phyloP scores from a whole-genome alignment of 2,888 invertebrate species.

The Dioctria rufipes region DNA sequence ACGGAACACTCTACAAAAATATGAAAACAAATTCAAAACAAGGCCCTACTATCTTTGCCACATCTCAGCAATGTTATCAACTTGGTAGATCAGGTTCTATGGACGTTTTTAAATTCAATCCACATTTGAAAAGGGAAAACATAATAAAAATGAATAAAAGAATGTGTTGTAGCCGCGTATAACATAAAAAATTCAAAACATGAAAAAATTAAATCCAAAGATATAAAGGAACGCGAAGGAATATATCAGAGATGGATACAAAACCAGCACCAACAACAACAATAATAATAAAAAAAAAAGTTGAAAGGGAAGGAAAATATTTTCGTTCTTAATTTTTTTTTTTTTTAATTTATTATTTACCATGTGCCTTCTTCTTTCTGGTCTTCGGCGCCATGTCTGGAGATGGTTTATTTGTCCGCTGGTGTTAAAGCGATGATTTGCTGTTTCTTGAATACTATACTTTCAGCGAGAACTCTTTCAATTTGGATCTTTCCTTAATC shows the following conservation, averaged over 20 bases:
- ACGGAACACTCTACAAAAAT: neutral
- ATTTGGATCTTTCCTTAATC: conserved; percentile 2
- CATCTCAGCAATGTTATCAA: neutral
- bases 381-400: conserved; percentile 72
- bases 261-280: neutral
- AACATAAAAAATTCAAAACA: conserved; percentile 42
- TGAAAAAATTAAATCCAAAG: conserved; percentile 20
- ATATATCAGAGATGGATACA: conserved; percentile 41
- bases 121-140: conserved; percentile 48
- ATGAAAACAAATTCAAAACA: conserved; percentile 39
- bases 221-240: conserved; percentile 15
- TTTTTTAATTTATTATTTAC: conserved; percentile 69
- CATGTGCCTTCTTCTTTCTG: conserved; percentile 72
- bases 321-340: conserved; percentile 47
- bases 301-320: conserved; percentile 45
- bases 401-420: conserved; percentile 58
- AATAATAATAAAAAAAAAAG: conserved; percentile 18
- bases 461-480: neutral
- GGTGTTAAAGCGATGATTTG: conserved; percentile 45
- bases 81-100: too few relatives aligned
- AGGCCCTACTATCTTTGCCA: conserved; percentile 21
- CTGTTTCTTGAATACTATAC: conserved; percentile 18
- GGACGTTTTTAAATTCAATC: conserved; percentile 45
- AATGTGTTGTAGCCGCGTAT: conserved; percentile 34
- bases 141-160: conserved; percentile 54